Percentiles rank a stretch among this genome's conserved stretches.
Conservation (phyloP, 2,797 vertebrate genomes). For the Onychomys arenicola region DNA sequence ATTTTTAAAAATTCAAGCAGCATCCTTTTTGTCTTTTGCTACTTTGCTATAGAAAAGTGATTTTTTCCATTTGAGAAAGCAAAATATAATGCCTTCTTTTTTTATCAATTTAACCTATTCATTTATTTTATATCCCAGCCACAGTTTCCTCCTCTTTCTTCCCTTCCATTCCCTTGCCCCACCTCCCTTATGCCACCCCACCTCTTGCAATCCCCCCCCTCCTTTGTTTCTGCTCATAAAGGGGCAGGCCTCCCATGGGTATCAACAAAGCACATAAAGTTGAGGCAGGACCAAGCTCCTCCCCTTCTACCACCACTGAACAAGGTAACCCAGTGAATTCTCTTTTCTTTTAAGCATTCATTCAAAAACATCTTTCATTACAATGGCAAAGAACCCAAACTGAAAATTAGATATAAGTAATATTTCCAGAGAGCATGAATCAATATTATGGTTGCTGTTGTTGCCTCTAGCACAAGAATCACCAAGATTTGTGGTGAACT, state of each 20-base stretch:
- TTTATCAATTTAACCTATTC: background rate
- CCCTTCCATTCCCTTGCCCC: background rate
- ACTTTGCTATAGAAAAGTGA: background rate
- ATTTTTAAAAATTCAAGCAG: background rate
- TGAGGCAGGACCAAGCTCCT: background rate
- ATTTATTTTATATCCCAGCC: background rate
- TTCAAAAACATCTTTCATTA: conserved; percentile 41
- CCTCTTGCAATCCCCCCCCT: background rate
- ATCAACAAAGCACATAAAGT: background rate
- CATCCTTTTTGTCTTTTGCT: background rate
- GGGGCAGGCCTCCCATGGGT: background rate
- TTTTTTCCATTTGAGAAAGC: background rate
- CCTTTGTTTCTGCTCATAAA: background rate
- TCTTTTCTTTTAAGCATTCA: background rate
- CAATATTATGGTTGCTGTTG: background rate
- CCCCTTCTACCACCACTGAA: background rate
- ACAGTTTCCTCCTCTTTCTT: background rate
- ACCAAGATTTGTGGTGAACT: background rate
- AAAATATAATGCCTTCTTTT: background rate
- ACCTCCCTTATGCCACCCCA: background rate
- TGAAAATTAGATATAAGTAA: conserved; percentile 52
- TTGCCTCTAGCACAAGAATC: background rate
- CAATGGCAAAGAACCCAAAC: background rate
- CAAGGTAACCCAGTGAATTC: background rate
- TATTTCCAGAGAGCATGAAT: background rate